A percentile compares a stretch with the other conserved stretches of the same genome.
These are phyloP conservation scores for Glaucidium brasilianum DNA, from an alignment of 2,113 vertebrate genomes.

Conservation along the genomic window DNA sequence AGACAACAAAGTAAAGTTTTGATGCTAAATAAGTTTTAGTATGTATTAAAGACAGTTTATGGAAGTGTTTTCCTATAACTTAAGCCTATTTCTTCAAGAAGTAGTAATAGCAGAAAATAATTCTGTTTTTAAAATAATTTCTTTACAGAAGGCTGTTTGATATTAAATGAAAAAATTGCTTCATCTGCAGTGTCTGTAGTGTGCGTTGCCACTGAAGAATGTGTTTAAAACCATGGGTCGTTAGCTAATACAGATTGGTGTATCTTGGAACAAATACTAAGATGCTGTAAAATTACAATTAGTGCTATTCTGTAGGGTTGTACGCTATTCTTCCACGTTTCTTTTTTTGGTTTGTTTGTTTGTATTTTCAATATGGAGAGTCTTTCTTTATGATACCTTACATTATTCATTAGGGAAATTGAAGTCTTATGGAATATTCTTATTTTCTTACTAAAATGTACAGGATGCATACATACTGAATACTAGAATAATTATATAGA, in stretches of 20 bases:
- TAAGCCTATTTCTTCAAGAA: not conserved
- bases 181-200: not conserved
- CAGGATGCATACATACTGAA: not conserved
- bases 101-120: not conserved
- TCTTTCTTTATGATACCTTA: not conserved
- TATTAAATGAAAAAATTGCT: not conserved
- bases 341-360: not conserved
- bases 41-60: not conserved
- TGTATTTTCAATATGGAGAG: not conserved
- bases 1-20: not conserved
- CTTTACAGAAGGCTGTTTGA: not conserved
- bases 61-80: not conserved
- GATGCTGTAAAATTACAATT: not conserved
- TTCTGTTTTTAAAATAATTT: not conserved
- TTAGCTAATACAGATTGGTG: not conserved
- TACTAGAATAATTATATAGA: not conserved
- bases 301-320: not conserved
- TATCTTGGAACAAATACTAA: not conserved
- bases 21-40: not conserved
- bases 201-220: not conserved
- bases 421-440: not conserved
- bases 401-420: not conserved
- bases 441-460: not conserved
- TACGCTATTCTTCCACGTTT: not conserved
- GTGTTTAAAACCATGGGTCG: not conserved